Evolutionary conservation across 1,140 invertebrate species (phyloP), one percentile per base, ranked within the genome.

Genomic region (Contarinia nasturtii): DNA sequence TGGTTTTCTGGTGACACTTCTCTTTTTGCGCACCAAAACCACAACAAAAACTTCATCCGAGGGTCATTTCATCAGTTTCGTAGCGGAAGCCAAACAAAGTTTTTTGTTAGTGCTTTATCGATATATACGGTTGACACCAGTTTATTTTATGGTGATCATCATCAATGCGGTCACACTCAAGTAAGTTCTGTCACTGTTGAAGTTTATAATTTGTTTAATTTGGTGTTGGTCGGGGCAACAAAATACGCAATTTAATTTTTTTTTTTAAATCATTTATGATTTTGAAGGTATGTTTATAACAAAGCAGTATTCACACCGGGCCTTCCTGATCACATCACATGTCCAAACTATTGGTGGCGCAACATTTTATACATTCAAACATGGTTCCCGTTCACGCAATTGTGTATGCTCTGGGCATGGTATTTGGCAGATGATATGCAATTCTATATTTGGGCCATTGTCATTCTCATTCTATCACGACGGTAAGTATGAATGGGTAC

Each of bases 391-490:
- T 74, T 77, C 51, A 71, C 65, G 2, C 82, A 87, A 59, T 81
- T 86, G 75, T 87, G 84, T 57, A 86, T 86, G 82, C 69, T 86
- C 40, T 87, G 83, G 84, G 83, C 81, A 48, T 88, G 84, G 84
- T 93, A 92, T 58, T 86, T 90, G 75, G 80, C 84, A 10, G 86
- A 91, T 53, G 86, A 95, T 53, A 94, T 90, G 52, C 89, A 92
- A 59, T 86, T 87, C 57, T 86, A 83, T 59, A 70, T 82, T 2
- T 69, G 86, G 47, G 81, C 80, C 8, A 74, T 79, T 34, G 61
- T 85, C 44, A 57, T 86, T 5, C 64, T 87, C 33, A 61, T 83
- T 2, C 64, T 85, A n/a, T 82, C 81, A 40, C 73, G 78, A n/a
- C 81, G 76, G 75, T 85, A 68, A 67, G 69, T 15, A 12, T n/a